phyloP scores from a whole-genome alignment of 1,140 invertebrate species.

The Penaeus japonicus region DNA sequence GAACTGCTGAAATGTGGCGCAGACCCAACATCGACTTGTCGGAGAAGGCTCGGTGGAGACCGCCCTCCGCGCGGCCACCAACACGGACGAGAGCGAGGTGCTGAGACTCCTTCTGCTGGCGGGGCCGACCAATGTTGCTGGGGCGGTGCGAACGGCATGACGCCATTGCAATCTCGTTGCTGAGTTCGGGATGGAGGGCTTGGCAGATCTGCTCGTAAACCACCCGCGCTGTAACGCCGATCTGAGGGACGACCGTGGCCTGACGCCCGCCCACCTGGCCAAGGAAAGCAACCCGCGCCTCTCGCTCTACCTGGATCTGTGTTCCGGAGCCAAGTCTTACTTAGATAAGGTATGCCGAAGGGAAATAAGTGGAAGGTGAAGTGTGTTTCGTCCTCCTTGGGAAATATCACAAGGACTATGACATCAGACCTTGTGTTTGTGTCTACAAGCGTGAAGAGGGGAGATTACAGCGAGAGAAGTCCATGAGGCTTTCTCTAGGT shows the following conservation, averaged over 20 bases:
- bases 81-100: background rate
- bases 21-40: background rate
- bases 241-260: background rate
- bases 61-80: conserved; percentile 15
- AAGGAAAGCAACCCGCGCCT: background rate
- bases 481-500: too few relatives aligned
- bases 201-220: background rate
- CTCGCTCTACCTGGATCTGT: background rate
- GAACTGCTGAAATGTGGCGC: background rate
- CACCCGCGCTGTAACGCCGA: background rate
- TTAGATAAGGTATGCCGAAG: background rate
- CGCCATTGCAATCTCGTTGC: conserved; percentile 16
- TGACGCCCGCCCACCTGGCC: background rate
- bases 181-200: background rate
- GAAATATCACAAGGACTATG: too few relatives aligned
- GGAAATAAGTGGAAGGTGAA: too few relatives aligned
- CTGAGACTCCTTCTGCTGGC: background rate
- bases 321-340: background rate
- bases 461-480: too few relatives aligned
- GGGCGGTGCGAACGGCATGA: background rate
- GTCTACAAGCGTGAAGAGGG: too few relatives aligned
- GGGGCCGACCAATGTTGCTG: background rate
- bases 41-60: background rate
- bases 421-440: too few relatives aligned
- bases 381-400: too few relatives aligned